Evolutionary conservation across 2,888 invertebrate genomes (phyloP), one percentile per base, ranked within the genome.

Genomic region (Flabesymbios commensalis): DNA sequence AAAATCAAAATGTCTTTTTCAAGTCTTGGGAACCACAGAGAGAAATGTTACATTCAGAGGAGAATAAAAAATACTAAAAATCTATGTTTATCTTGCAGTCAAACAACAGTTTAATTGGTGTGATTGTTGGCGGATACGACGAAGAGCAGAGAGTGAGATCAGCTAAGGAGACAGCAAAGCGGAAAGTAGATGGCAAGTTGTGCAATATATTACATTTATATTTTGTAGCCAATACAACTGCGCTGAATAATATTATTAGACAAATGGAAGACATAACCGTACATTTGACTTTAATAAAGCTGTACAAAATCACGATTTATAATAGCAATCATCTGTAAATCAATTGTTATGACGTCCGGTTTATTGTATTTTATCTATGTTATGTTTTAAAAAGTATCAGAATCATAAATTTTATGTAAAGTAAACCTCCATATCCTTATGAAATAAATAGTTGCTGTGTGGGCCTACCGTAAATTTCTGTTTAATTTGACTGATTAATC

Each of bases 81-180:
- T n/a, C n/a, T n/a, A n/a, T n/a, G n/a, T n/a, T n/a, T n/a, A n/a
- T n/a, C n/a, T 26, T 10, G 36, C 76, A 88, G 26, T 84, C 84
- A 75, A 76, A 84, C 54, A 79, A 83, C 43, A 85, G 85, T 62
- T 74, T 88, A 42, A 84, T 90, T 84, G 91, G 89, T 62, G 87
- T 88, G 2, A 82, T 93, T 54, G 89, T 89, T 67, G 94, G 93
- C n/a, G 90, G 91, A 3, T 90, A 88, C 74, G 84, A 86, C 78
- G 80, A 85, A n/a, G 84, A 86, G 53, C 87, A 88, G 64, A 87
- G 91, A 76, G 84, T 87, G 66, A 84, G 86, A 55, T 89, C 88
- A 55, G 88, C 90, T 22, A 84, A 88, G 67, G 86, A 87, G 59
- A 83, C 89, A 31, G 82, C 85, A 52, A 83, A 88, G 52, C 74